A percentile compares a stretch with the other conserved stretches of the same genome.
These are phyloP conservation scores for Protaetia brevitarsis DNA, from an alignment of 1,140 invertebrate species.

Conservation along the genomic window DNA sequence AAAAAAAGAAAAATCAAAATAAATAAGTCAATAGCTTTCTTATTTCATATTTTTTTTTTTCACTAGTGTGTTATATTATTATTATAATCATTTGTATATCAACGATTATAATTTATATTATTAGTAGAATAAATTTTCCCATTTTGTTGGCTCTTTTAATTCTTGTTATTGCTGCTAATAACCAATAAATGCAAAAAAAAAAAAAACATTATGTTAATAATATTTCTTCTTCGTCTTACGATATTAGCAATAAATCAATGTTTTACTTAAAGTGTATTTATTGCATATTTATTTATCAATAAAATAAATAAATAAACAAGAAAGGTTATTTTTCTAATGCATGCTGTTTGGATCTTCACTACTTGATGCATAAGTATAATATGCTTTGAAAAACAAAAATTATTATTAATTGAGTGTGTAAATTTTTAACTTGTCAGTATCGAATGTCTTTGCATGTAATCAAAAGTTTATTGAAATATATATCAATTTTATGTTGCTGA, in stretches of 20 bases:
- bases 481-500: too few species aligned
- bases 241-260: constrained; percentile 16
- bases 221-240: neutral
- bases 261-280: constrained; percentile 15
- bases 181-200: neutral
- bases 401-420: too few species aligned
- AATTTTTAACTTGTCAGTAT: too few species aligned
- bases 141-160: constrained; percentile 17
- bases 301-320: neutral
- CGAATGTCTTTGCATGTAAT: too few species aligned
- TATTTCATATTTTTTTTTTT: constrained; percentile 3
- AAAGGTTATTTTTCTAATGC: too few species aligned
- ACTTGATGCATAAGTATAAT: too few species aligned
- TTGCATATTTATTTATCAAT: constrained; percentile 19
- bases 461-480: too few species aligned
- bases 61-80: neutral
- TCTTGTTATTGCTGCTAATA: neutral
- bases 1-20: neutral
- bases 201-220: neutral
- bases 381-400: too few species aligned
- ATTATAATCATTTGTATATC: constrained; percentile 6
- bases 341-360: too few species aligned
- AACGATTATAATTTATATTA: constrained; percentile 14
- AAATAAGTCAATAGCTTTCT: neutral
- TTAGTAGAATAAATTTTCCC: constrained; percentile 10